A percentile compares a stretch with the other conserved stretches of the same genome.
phyloP scores from a whole-genome alignment of 53 echinoderm and acorn worm genomes.

The Hippasteria phrygiana region DNA sequence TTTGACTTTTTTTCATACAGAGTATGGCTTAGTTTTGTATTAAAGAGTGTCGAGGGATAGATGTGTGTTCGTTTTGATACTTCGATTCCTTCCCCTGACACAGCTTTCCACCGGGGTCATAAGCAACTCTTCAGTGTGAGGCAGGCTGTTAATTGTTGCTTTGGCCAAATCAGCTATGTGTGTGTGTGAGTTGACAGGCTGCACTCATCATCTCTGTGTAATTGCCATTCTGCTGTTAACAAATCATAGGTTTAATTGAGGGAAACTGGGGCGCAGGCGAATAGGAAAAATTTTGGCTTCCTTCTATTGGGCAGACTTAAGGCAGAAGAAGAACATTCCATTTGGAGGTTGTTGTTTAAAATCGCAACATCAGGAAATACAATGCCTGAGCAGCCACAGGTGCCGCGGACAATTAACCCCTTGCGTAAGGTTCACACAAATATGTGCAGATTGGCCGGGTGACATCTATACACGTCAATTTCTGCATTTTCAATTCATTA shows the following conservation, averaged over 20 bases:
- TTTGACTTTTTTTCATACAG: neutral
- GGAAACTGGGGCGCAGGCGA: neutral
- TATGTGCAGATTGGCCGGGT: too few relatives aligned
- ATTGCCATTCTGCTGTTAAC: neutral
- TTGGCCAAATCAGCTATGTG: neutral
- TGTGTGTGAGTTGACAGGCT: neutral
- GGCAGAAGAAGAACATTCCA: conserved; percentile 7
- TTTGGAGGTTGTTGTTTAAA: neutral
- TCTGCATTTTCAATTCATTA: too few relatives aligned
- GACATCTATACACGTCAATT: too few relatives aligned
- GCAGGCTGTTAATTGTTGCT: neutral
- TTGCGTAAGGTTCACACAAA: too few relatives aligned
- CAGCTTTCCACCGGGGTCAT: neutral
- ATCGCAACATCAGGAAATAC: conserved; percentile 24
- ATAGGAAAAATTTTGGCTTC: neutral
- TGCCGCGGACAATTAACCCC: too few relatives aligned
- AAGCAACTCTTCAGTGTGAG: neutral
- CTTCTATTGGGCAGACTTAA: neutral
- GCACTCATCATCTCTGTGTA: conserved; percentile 1
- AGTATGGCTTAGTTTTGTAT: neutral
- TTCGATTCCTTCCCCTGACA: neutral
- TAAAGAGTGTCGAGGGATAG: neutral
- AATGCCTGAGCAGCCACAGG: neutral
- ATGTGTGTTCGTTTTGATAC: conserved; percentile 2
- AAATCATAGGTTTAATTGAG: conserved; percentile 1